Base-by-base conservation (phyloP, 2,113 vertebrate genomes). In the Megaceryle maxima region DNA sequence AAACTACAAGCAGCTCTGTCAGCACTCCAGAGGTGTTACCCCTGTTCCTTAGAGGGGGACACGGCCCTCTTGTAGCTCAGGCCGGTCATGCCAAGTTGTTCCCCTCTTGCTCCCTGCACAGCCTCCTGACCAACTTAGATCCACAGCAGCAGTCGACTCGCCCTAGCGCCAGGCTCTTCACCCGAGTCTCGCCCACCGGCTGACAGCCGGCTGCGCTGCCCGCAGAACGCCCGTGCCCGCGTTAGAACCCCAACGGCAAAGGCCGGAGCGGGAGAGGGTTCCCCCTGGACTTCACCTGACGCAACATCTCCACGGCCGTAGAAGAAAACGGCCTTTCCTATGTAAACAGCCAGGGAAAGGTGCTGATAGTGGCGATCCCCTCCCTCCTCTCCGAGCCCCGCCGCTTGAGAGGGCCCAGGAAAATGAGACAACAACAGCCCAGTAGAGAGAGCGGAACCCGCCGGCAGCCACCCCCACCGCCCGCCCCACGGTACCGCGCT, bases 1-100 rank as follows among this genome's bases (percentile, higher is more conserved):
- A 19, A 20, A 7, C 7, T 35, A 15, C 35, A 13, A 2, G 33
- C 1, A 19, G 29, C 24, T 57, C n/a, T 7, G 44, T 1, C 1
- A 1, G 17, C 35, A 3, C 21, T 6, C 3, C 24, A 25, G 50
- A 10, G 4, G 21, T 4, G 24, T 12, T 60, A n/a, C 3, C 21
- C 8, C 56, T 17, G 2, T 2, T 16, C 64, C 5, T 13, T 3
- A 29, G 9, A 1, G 1, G 20, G 3, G 25, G 53, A 3, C 53
- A 3, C 2, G 1, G 3, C 13, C 29, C 22, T 4, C 2, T 0
- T 1, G 15, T 4, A 5, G 18, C 2, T 19, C 28, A 10, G 66
- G 35, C 43, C n/a, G 16, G 10, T 5, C 50, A 3, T 3, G 10
- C 18, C 24, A 5, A 1, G 16, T 16, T 2, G 2, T 2, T 4